Evolutionary conservation across 1,140 invertebrate species (phyloP).

Genomic region (Dendroctonus valens): DNA sequence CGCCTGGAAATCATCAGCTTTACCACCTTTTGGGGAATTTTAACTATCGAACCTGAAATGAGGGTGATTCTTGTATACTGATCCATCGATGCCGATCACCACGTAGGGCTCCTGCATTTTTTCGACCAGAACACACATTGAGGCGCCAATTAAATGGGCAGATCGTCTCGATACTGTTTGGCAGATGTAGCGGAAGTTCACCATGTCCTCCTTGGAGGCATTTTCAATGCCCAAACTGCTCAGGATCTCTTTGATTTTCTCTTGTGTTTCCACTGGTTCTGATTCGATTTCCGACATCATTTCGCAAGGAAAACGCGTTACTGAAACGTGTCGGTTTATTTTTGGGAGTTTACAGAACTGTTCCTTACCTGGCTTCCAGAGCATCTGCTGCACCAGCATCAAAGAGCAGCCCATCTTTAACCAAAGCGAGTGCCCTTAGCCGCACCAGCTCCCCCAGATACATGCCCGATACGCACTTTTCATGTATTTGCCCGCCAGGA

Average conservation of each 20-base stretch:
- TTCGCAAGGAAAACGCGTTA: background rate
- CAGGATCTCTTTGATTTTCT: constrained; percentile 74
- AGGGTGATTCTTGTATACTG: constrained; percentile 97
- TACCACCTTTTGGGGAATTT: background rate
- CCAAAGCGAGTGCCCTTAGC: constrained; percentile 73
- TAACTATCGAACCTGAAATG: constrained; percentile 63
- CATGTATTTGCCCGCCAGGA: constrained; percentile 76
- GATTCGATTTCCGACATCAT: constrained; percentile 95
- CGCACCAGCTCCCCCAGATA: constrained; percentile 85
- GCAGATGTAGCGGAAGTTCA: constrained; percentile 71
- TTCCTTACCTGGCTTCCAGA: too few relatives aligned
- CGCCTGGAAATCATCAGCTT: constrained; percentile 9
- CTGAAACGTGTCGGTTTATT: background rate
- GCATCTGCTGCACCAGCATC: too few relatives aligned
- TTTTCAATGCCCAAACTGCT: constrained; percentile 61
- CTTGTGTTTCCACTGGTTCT: constrained; percentile 75
- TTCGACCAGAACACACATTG: constrained; percentile 74
- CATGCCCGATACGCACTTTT: constrained; percentile 92
- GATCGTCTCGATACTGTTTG: constrained; percentile 87
- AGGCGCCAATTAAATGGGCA: constrained; percentile 88
- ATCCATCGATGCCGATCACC: constrained; percentile 97
- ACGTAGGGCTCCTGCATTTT: constrained; percentile 84
- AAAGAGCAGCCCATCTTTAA: constrained; percentile 56
- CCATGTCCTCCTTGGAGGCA: constrained; percentile 61
- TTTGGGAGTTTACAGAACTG: background rate